Evolutionary conservation across 2,888 invertebrate species (phyloP), one percentile per base, ranked within the genome.

Genomic region (Deroplatys truncata): DNA sequence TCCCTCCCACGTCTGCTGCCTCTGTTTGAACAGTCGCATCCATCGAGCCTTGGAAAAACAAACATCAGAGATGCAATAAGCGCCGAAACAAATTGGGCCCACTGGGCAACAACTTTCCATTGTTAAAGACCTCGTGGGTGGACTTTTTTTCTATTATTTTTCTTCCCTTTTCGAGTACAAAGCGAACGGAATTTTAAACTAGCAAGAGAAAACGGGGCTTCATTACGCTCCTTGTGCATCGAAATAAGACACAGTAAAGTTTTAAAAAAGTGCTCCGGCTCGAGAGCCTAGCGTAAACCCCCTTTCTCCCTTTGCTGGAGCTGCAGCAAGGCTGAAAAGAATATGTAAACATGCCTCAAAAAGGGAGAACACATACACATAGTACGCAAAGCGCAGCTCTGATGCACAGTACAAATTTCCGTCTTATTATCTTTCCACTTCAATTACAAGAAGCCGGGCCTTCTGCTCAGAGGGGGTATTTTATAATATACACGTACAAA

Each of bases 61-160:
- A 83, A 87, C 35, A 87, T 29, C 82, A 83, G 87, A 87, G 83
- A 31, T 72, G 87, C 87, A 87, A 82, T 87, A 87, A 87, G 87
- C 56, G 87, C 29, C 56, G 56, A 72, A 84, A 84, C 87, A 87
- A 83, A 87, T 87, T 87, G 87, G 87, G 87, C 87, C 82, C 35
- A 87, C 82, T 83, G 87, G 83, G 83, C 35, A 87, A 31, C 31
- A 35, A 87, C 82, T 83, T 31, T 72, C 56, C 56, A 72, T 72
- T 72, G 56, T 72, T 72, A 72, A 72, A 72, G 56, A 72, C 56
- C 56, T 16, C 20, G 56, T 72, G 56, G 56, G 56, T 72, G 56
- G 56, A 72, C 56, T 72, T 72, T 72, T 72, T 72, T 72, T 72
- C 20, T 72, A 72, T 72, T 72, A 72, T 72, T 72, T 72, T 72